phyloP scores from a whole-genome alignment of 2,888 invertebrate species.

The Trissolcus japonicus region DNA sequence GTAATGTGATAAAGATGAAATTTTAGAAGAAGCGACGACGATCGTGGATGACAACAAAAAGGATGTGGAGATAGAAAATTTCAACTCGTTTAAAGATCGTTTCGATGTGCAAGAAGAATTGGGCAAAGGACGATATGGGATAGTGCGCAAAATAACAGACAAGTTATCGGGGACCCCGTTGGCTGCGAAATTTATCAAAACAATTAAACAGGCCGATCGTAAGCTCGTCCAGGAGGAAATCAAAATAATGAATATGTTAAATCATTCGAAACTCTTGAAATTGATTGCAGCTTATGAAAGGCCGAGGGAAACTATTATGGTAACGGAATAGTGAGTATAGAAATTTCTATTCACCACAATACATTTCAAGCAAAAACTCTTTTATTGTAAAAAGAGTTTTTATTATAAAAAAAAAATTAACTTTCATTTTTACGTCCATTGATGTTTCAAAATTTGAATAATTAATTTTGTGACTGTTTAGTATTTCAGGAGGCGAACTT shows the following conservation, averaged over 20 bases:
- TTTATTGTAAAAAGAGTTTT: not conserved
- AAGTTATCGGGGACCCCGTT: conserved; percentile 81
- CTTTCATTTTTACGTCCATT: conserved; percentile 8
- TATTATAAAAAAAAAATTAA: not conserved
- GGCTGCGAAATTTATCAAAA: conserved; percentile 90
- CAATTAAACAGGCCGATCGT: conserved; percentile 84
- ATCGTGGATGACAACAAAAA: not conserved
- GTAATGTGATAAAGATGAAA: not conserved
- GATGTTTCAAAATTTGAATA: not conserved
- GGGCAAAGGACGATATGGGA: conserved; percentile 86
- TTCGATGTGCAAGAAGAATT: conserved; percentile 84
- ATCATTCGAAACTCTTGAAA: conserved; percentile 90
- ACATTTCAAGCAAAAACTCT: not conserved
- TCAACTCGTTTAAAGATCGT: conserved; percentile 80
- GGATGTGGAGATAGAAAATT: conserved; percentile 78
- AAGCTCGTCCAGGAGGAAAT: conserved; percentile 89
- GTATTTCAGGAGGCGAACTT: conserved; percentile 94
- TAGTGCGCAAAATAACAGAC: conserved; percentile 84
- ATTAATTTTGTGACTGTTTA: conserved; percentile 73
- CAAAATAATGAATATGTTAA: conserved; percentile 88
- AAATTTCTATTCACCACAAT: not conserved
- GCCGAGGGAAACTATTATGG: conserved; percentile 87
- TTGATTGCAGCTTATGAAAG: conserved; percentile 89
- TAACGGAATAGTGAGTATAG: conserved; percentile 91
- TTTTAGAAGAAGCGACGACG: conserved; percentile 13